These are phyloP conservation scores for Hypsopygia costalis DNA, from an alignment of 2,888 invertebrate genomes.

Conservation along the genomic window DNA sequence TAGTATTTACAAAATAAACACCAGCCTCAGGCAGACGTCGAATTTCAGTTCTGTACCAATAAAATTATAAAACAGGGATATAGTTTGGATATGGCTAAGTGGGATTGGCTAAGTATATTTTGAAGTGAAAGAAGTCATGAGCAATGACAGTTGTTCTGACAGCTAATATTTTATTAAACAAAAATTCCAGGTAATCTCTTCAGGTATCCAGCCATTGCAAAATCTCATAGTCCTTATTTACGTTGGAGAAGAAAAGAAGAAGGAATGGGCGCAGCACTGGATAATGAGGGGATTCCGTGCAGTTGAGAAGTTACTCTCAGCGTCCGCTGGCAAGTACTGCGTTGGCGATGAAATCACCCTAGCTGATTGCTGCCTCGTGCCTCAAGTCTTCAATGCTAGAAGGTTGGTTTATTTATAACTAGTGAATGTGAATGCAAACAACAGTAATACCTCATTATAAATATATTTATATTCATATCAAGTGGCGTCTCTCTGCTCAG, in stretches of 20 bases:
- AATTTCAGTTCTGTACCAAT: no score
- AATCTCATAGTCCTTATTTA: conserved; percentile 93
- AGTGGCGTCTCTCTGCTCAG: no score
- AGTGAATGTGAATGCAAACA: no score
- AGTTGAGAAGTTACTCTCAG: conserved; percentile 91
- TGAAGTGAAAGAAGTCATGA: no score
- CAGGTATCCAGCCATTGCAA: conserved; percentile 98
- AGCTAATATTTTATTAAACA: background rate
- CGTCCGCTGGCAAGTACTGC: conserved; percentile 94
- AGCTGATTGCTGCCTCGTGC: conserved; percentile 97
- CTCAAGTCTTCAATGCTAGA: conserved; percentile 96
- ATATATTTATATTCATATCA: no score
- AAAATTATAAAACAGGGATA: no score
- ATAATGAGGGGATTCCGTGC: conserved; percentile 94
- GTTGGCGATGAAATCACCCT: conserved; percentile 96
- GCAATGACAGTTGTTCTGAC: no score
- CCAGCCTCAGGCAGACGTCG: no score
- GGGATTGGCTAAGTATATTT: no score
- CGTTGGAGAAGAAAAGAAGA: conserved; percentile 93
- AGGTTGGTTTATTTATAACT: conserved; percentile 80
- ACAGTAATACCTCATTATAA: no score
- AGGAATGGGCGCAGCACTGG: conserved; percentile 97
- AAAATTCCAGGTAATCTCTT: conserved; percentile 85
- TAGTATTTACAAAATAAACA: no score
- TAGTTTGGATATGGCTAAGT: no score